Conservation (phyloP, 2,888 invertebrate species). For the Rhorus exstirpatorius region DNA sequence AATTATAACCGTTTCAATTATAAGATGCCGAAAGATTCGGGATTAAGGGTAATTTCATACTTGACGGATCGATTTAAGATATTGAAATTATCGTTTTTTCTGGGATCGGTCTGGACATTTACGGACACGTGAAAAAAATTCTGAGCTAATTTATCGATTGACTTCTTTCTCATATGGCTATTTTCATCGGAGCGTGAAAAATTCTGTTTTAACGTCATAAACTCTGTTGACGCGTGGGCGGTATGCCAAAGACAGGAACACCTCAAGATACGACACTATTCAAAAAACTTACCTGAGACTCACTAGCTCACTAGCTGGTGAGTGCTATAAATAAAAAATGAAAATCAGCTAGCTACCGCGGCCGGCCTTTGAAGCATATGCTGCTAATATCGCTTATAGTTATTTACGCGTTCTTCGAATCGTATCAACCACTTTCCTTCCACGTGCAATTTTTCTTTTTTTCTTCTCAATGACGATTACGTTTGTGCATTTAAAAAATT, state of each 20-base stretch:
- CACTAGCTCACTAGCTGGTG: slow-evolving; percentile 8
- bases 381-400: background rate
- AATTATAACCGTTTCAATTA: no score
- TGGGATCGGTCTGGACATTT: background rate
- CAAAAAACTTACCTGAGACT: no score
- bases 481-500: no score
- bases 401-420: no score
- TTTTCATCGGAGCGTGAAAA: slow-evolving; percentile 24
- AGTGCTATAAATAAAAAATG: slow-evolving; percentile 65
- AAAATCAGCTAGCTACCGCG: slow-evolving; percentile 58
- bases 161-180: background rate
- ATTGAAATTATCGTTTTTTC: background rate
- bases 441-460: no score
- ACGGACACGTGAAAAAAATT: no score
- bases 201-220: background rate
- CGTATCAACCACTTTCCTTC: no score
- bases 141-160: no score
- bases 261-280: slow-evolving; percentile 18
- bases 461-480: slow-evolving; percentile 1
- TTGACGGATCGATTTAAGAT: background rate
- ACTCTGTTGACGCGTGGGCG: no score
- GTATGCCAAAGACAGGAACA: slow-evolving; percentile 15
- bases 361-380: slow-evolving; percentile 41
- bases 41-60: background rate
- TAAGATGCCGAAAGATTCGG: no score